These are phyloP conservation scores for Anoplolepis gracilipes DNA, from an alignment of 1,140 invertebrate genomes.

Conservation along the genomic window DNA sequence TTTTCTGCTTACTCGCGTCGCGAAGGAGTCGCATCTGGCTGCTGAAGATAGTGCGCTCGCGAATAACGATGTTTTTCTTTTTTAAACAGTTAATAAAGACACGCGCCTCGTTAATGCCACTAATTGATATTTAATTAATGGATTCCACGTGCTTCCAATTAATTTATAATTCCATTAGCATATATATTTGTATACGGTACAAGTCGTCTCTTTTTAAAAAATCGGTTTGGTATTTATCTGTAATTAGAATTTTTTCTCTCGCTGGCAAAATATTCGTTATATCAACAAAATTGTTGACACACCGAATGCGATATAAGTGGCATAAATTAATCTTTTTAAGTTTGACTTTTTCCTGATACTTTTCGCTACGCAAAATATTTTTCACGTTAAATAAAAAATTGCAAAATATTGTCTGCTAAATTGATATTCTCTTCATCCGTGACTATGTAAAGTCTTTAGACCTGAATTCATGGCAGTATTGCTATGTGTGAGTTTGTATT, in stretches of 20 bases:
- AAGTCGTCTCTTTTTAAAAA: constrained; percentile 29
- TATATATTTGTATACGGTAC: not conserved
- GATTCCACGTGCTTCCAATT: constrained; percentile 13
- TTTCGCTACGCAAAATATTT: not conserved
- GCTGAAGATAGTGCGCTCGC: constrained; percentile 39
- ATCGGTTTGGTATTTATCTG: not conserved
- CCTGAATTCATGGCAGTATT: not conserved
- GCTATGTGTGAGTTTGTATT: not conserved
- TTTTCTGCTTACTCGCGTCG: constrained; percentile 51
- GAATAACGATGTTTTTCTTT: constrained; percentile 34
- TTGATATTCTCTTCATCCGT: not conserved
- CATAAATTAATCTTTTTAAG: not conserved
- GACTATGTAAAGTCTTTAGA: not conserved
- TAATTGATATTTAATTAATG: constrained; percentile 44
- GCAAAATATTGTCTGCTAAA: not conserved
- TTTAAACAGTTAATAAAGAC: constrained; percentile 57
- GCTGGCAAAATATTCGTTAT: not conserved
- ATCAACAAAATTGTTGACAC: not conserved
- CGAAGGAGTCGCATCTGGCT: constrained; percentile 37
- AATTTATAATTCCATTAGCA: not conserved
- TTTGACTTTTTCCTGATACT: not conserved
- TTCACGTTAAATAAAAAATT: not conserved
- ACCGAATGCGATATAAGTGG: not conserved
- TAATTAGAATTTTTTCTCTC: not conserved
- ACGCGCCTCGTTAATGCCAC: constrained; percentile 33